phyloP scores from a whole-genome alignment of 2,888 invertebrate species.

The Drosophila tanythrix region DNA sequence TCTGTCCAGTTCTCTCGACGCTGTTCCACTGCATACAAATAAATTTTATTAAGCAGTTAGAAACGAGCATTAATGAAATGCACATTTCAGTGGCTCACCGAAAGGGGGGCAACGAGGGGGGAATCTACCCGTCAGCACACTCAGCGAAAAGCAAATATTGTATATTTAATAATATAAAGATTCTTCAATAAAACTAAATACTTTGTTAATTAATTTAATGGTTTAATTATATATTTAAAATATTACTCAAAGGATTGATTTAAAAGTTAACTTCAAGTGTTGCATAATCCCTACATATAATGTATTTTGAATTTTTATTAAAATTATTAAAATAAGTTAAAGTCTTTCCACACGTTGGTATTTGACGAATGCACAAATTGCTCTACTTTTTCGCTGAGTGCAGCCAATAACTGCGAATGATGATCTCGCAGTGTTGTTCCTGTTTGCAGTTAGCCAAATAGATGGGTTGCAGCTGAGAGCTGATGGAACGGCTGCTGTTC shows the following conservation, averaged over 20 bases:
- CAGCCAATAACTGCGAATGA: slow-evolving; percentile 42
- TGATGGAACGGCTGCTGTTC: slow-evolving; percentile 17
- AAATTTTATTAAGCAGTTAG: slow-evolving; percentile 82
- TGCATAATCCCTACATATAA: not conserved
- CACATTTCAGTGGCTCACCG: slow-evolving; percentile 32
- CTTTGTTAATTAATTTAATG: not conserved
- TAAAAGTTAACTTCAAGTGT: not conserved
- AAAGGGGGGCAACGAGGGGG: not conserved
- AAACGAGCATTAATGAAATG: slow-evolving; percentile 77
- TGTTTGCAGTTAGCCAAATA: slow-evolving; percentile 2
- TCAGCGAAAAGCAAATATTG: not conserved
- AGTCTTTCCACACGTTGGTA: not conserved
- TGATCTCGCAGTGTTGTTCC: slow-evolving; percentile 16
- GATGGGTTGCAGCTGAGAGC: slow-evolving; percentile 5
- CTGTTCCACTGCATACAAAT: slow-evolving; percentile 64
- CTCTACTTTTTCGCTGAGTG: not conserved
- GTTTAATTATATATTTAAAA: not conserved
- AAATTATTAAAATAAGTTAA: not conserved
- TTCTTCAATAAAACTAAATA: not conserved
- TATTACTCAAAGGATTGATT: not conserved
- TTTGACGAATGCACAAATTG: not conserved
- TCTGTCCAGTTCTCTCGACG: slow-evolving; percentile 19
- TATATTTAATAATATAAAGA: not conserved
- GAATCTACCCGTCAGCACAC: not conserved
- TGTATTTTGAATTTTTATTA: not conserved